These are phyloP conservation scores for Calephelis perditalis DNA, from an alignment of 2,888 invertebrate species.

Conservation along the genomic window DNA sequence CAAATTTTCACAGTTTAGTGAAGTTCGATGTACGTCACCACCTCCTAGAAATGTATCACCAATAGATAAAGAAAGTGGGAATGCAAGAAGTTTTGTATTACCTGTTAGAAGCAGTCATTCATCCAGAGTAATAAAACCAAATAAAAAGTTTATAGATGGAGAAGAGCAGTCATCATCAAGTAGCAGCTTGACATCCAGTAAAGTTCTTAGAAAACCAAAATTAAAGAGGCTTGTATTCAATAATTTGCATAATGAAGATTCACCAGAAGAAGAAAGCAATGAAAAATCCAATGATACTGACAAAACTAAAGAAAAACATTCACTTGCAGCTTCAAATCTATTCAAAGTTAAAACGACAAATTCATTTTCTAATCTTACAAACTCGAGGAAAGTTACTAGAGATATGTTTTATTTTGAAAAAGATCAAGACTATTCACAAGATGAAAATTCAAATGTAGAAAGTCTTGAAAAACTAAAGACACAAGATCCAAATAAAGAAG, in stretches of 20 bases:
- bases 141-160: slow-evolving; percentile 88
- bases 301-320: slow-evolving; percentile 50
- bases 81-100: slow-evolving; percentile 82
- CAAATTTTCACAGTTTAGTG: slow-evolving; percentile 68
- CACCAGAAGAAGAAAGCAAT: slow-evolving; percentile 48
- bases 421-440: slow-evolving; percentile 53
- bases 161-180: slow-evolving; percentile 65
- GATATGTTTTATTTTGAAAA: slow-evolving; percentile 68
- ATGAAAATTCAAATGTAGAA: slow-evolving; percentile 64
- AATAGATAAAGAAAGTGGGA: slow-evolving; percentile 52
- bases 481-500: slow-evolving; percentile 54
- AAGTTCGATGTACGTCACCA: slow-evolving; percentile 66
- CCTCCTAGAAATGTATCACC: slow-evolving; percentile 64
- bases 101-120: slow-evolving; percentile 91
- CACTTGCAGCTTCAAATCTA: slow-evolving; percentile 51
- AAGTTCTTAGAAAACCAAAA: slow-evolving; percentile 72
- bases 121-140: slow-evolving; percentile 91
- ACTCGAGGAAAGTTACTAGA: slow-evolving; percentile 48
- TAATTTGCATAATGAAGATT: slow-evolving; percentile 54
- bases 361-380: slow-evolving; percentile 54
- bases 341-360: slow-evolving; percentile 69
- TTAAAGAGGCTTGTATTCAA: slow-evolving; percentile 67
- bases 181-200: slow-evolving; percentile 48
- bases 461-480: slow-evolving; percentile 51
- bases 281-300: slow-evolving; percentile 51